Evolutionary conservation across 2,113 vertebrate species (phyloP).

Genomic region (Phocoena sinus): DNA sequence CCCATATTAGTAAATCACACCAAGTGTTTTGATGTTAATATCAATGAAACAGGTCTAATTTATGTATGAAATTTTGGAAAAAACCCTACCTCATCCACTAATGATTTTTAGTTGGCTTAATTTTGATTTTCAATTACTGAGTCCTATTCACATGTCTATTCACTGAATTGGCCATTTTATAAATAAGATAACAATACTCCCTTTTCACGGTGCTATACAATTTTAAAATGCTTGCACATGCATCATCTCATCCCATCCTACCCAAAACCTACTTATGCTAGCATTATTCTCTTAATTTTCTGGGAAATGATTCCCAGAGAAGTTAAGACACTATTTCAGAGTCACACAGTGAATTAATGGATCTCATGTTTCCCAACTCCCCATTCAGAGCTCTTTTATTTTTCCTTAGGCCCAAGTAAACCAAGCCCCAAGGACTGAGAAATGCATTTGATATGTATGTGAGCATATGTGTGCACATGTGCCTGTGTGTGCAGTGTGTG

Average conservation of each 20-base stretch:
- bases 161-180: not conserved
- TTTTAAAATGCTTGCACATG: not conserved
- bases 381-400: not conserved
- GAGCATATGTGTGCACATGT: not conserved
- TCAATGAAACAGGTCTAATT: not conserved
- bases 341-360: not conserved
- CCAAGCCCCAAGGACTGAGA: not conserved
- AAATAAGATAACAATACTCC: not conserved
- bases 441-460: not conserved
- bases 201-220: not conserved
- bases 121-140: slow-evolving; percentile 6
- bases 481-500: not conserved
- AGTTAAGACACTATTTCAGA: not conserved
- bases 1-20: not conserved
- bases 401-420: not conserved
- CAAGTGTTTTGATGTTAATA: not conserved
- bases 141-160: not conserved
- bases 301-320: not conserved
- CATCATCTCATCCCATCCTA: not conserved
- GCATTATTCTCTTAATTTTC: not conserved
- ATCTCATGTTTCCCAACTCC: not conserved
- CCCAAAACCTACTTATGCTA: not conserved
- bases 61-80: not conserved
- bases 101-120: not conserved
- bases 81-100: not conserved